phyloP scores from a whole-genome alignment of 1,140 invertebrate genomes.

The Sycophaga agraensis region DNA sequence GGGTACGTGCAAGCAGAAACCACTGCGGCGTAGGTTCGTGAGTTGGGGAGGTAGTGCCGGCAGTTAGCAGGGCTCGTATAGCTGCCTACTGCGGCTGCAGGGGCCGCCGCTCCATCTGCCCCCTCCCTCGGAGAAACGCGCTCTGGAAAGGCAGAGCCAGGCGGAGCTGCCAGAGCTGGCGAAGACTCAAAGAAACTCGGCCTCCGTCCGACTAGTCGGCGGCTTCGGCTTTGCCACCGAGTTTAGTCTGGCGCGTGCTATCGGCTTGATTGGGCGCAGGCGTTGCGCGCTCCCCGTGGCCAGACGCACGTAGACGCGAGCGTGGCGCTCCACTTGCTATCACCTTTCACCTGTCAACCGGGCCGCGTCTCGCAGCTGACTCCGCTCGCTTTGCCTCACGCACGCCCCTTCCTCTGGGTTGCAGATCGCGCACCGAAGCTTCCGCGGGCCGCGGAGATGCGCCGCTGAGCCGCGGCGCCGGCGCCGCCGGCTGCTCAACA shows the following conservation, averaged over 20 bases:
- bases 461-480: background rate
- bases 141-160: too few relatives aligned
- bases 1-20: too few relatives aligned
- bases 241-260: constrained; percentile 22
- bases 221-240: background rate
- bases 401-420: background rate
- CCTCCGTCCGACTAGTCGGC: too few relatives aligned
- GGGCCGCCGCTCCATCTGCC: too few relatives aligned
- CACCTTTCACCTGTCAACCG: constrained; percentile 8
- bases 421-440: background rate
- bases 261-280: constrained; percentile 1
- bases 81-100: too few relatives aligned
- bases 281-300: background rate
- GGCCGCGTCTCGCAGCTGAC: background rate
- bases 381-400: background rate
- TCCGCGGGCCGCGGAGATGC: background rate
- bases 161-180: too few relatives aligned
- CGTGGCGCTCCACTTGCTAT: constrained; percentile 2
- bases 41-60: too few relatives aligned
- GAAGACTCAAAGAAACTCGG: too few relatives aligned
- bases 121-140: too few relatives aligned
- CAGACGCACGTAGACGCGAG: background rate
- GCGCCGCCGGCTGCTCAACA: constrained; percentile 13
- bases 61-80: too few relatives aligned
- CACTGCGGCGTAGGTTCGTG: too few relatives aligned